phyloP scores from a whole-genome alignment of 37 sponge, comb jelly and placozoan genomes.

The Cladorhizidae sp. region DNA sequence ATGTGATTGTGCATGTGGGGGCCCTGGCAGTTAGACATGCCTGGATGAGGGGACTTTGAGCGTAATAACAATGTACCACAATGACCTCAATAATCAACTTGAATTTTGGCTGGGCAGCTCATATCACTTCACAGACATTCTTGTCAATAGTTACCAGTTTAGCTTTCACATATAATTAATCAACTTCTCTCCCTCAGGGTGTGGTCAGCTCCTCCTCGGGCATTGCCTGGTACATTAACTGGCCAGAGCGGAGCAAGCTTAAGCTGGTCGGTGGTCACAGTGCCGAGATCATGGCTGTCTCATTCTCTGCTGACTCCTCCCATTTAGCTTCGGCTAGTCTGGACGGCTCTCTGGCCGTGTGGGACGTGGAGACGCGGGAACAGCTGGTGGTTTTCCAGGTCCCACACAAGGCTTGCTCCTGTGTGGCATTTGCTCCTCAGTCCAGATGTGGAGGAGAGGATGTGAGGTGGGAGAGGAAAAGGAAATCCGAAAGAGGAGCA shows the following conservation, averaged over 20 bases:
- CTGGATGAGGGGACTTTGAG: no score
- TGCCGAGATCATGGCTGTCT: constrained; percentile 39
- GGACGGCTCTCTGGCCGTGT: constrained; percentile 67
- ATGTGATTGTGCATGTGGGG: no score
- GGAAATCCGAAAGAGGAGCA: not conserved
- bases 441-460: not conserved
- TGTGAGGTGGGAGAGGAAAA: not conserved
- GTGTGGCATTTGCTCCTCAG: constrained; percentile 60
- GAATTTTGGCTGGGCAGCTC: no score
- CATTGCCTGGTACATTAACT: constrained; percentile 82
- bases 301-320: constrained; percentile 15
- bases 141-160: no score
- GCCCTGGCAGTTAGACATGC: no score
- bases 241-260: constrained; percentile 64
- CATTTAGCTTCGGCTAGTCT: constrained; percentile 44
- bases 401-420: constrained; percentile 56
- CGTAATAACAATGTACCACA: no score
- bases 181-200: constrained; percentile 53
- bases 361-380: constrained; percentile 61
- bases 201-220: constrained; percentile 77
- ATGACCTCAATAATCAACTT: no score
- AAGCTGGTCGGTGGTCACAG: constrained; percentile 77
- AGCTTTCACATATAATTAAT: no score
- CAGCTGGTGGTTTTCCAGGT: constrained; percentile 63
- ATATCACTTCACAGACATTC: no score